Evolutionary conservation across 2,888 invertebrate species (phyloP).

Genomic region (Colostygia pectinataria): DNA sequence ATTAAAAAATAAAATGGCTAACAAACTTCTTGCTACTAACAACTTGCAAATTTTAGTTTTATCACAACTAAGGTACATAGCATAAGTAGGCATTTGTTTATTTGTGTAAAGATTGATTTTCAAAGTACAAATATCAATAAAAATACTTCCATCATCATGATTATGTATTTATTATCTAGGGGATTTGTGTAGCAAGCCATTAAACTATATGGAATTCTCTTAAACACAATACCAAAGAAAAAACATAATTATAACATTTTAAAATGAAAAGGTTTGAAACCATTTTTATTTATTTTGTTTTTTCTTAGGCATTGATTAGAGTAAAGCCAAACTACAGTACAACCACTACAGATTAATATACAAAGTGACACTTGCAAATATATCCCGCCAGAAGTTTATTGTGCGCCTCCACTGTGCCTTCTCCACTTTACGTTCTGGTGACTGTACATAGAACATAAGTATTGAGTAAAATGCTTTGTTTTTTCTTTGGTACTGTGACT

Average conservation of each 20-base stretch:
- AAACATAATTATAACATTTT: slow-evolving; percentile 44
- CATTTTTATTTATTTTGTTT: slow-evolving; percentile 41
- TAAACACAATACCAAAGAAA: slow-evolving; percentile 76
- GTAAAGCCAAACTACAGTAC: slow-evolving; percentile 6
- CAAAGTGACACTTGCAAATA: slow-evolving; percentile 79
- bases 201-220: slow-evolving; percentile 9
- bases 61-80: no score
- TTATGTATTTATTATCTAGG: no score
- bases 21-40: no score
- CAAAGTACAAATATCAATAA: no score
- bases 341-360: slow-evolving; percentile 16
- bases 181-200: no score
- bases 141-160: background rate
- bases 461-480: slow-evolving; percentile 11
- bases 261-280: background rate
- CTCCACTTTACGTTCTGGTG: slow-evolving; percentile 76
- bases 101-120: no score
- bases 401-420: slow-evolving; percentile 82
- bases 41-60: no score
- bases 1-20: no score
- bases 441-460: slow-evolving; percentile 56
- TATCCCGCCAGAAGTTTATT: slow-evolving; percentile 82
- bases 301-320: slow-evolving; percentile 59
- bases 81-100: no score
- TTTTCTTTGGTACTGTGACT: slow-evolving; percentile 66